Evolutionary conservation across 1,140 invertebrate species (phyloP).

Genomic region (Holcopasites calliopsidis): DNA sequence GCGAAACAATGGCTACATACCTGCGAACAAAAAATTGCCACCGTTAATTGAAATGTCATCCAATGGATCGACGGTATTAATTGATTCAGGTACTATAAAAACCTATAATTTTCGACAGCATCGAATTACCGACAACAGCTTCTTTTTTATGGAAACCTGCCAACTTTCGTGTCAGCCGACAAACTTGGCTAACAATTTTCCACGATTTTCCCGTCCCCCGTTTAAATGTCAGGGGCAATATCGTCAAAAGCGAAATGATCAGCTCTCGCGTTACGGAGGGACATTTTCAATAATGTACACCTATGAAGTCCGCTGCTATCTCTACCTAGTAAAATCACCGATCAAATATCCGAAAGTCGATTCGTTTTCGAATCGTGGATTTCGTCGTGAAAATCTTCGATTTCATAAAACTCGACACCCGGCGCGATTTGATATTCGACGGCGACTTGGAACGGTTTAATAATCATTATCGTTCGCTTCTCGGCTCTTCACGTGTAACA

Average conservation of each 20-base stretch:
- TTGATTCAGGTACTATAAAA: too few relatives aligned
- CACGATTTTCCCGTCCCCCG: too few relatives aligned
- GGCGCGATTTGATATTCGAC: not conserved
- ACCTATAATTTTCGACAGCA: too few relatives aligned
- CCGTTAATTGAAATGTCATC: slow-evolving; percentile 8
- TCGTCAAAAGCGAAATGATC: not conserved
- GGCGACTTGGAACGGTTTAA: not conserved
- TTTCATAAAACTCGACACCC: not conserved
- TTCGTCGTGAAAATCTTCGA: not conserved
- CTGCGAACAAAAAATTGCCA: slow-evolving; percentile 10
- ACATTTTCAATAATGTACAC: not conserved
- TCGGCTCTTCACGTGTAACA: not conserved
- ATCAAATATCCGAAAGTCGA: not conserved
- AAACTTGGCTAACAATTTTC: too few relatives aligned
- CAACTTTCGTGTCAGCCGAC: too few relatives aligned
- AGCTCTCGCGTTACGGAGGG: not conserved
- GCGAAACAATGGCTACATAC: slow-evolving; percentile 3
- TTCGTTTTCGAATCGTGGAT: not conserved
- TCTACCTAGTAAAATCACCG: not conserved
- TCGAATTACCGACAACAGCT: too few relatives aligned
- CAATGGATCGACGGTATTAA: too few relatives aligned
- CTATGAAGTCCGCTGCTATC: not conserved
- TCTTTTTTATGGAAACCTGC: too few relatives aligned
- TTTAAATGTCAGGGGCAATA: too few relatives aligned
- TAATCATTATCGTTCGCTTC: not conserved